A percentile compares a stretch with the other conserved stretches of the same genome.
Conservation (phyloP, 1,140 invertebrate genomes). For the Drosophila ogumai region DNA sequence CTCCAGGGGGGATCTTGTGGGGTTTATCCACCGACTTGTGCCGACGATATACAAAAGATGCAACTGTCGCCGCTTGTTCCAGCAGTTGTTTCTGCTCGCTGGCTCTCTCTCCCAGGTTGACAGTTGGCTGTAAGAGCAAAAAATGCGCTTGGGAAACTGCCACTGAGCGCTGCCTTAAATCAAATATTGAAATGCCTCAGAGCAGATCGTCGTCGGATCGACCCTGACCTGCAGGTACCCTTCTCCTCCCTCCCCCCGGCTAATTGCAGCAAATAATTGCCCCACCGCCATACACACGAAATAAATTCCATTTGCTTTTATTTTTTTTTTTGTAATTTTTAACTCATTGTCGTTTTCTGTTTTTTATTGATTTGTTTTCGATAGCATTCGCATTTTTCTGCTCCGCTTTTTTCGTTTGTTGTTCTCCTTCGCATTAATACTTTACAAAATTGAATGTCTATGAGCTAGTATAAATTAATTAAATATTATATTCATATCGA, state of each 20-base stretch:
- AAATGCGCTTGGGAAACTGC: conserved; percentile 79
- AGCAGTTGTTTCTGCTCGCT: conserved; percentile 42
- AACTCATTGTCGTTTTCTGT: conserved; percentile 50
- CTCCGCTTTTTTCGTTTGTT: conserved; percentile 45
- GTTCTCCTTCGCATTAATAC: conserved; percentile 70
- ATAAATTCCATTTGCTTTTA: conserved; percentile 58
- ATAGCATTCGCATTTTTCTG: conserved; percentile 54
- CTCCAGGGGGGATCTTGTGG: conserved; percentile 1
- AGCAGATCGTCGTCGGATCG: conserved; percentile 46
- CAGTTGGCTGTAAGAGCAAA: conserved; percentile 60
- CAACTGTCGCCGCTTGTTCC: conserved; percentile 70
- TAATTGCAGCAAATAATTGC: conserved; percentile 78
- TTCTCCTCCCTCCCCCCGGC: not conserved
- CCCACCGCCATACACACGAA: conserved; percentile 25
- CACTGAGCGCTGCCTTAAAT: conserved; percentile 65
- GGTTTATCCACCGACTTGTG: conserved; percentile 46
- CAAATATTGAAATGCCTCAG: conserved; percentile 76
- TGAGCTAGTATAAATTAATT: conserved; percentile 79
- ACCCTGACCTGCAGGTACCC: conserved; percentile 12
- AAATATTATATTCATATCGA: conserved; percentile 59
- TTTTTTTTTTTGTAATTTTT: conserved; percentile 47
- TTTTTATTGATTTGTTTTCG: conserved; percentile 74
- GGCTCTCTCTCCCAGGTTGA: conserved; percentile 38
- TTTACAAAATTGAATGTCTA: conserved; percentile 75
- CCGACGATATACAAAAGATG: conserved; percentile 80